A percentile compares a stretch with the other conserved stretches of the same genome.
Conservation (phyloP, 2,797 vertebrate species). For the Sebastes baramenuke region DNA sequence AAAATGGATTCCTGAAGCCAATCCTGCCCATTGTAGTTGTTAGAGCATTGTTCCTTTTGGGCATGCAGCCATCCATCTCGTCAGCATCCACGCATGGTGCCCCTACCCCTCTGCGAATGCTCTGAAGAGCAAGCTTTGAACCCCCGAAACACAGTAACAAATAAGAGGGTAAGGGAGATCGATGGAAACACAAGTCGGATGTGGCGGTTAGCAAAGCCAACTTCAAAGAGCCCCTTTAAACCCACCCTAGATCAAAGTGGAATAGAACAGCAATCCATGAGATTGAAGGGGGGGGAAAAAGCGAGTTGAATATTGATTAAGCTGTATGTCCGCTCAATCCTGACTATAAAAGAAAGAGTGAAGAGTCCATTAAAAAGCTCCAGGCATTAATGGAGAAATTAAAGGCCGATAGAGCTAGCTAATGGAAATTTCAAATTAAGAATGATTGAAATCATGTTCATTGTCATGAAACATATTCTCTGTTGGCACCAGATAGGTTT, state of each 20-base stretch:
- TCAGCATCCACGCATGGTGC: conserved; percentile 40
- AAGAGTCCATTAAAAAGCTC: conserved; percentile 67
- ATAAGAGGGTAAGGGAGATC: conserved; percentile 78
- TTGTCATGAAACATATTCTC: conserved; percentile 57
- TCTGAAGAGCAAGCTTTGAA: conserved; percentile 79
- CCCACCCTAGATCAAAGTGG: conserved; percentile 81
- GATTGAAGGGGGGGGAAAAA: conserved; percentile 69
- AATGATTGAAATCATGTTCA: conserved; percentile 57
- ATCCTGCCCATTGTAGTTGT: conserved; percentile 10
- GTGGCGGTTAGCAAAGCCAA: conserved; percentile 81
- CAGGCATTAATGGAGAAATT: conserved; percentile 61
- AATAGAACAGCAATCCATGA: conserved; percentile 78
- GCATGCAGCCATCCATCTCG: conserved; percentile 36
- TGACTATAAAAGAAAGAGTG: conserved; percentile 62
- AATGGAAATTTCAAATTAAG: conserved; percentile 57
- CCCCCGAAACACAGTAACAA: conserved; percentile 77
- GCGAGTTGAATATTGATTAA: conserved; percentile 82
- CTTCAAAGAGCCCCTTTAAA: conserved; percentile 85
- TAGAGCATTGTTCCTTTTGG: conserved; percentile 30
- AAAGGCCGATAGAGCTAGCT: conserved; percentile 40
- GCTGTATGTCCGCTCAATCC: conserved; percentile 65
- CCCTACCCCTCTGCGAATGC: conserved; percentile 49
- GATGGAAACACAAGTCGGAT: conserved; percentile 84
- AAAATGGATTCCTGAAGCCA: conserved; percentile 39
- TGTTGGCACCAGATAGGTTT: conserved; percentile 29